These are phyloP conservation scores for Lasioglossum albipes DNA, from an alignment of 1,140 invertebrate genomes.

Conservation along the genomic window DNA sequence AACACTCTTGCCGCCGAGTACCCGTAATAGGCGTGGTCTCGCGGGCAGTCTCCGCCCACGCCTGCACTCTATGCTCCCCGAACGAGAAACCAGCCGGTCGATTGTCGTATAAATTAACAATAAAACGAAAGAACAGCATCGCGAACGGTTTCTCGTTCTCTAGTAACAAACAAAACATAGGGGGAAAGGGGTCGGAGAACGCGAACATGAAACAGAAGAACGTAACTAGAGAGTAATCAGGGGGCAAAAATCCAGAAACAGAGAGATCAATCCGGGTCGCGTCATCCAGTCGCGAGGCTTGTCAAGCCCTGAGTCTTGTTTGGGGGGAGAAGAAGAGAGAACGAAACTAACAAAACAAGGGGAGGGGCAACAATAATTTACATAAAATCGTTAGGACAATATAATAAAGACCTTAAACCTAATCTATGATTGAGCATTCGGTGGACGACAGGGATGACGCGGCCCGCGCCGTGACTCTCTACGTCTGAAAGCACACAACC, in stretches of 20 bases:
- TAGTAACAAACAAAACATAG: neutral
- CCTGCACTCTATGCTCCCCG: neutral
- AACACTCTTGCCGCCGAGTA: too few relatives aligned
- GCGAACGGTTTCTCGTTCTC: slow-evolving; percentile 10
- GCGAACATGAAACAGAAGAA: slow-evolving; percentile 28
- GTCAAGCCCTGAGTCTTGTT: slow-evolving; percentile 67
- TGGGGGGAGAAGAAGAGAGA: slow-evolving; percentile 3
- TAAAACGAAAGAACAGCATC: slow-evolving; percentile 17
- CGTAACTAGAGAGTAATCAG: slow-evolving; percentile 7
- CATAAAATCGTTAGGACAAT: slow-evolving; percentile 63
- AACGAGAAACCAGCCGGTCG: neutral
- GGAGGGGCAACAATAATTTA: slow-evolving; percentile 73
- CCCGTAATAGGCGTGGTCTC: too few relatives aligned
- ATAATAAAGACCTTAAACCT: slow-evolving; percentile 64
- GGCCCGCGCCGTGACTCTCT: slow-evolving; percentile 40
- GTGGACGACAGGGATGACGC: slow-evolving; percentile 66
- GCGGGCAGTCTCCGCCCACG: too few relatives aligned
- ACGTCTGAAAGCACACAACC: slow-evolving; percentile 52
- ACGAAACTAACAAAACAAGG: slow-evolving; percentile 4
- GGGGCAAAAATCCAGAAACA: slow-evolving; percentile 1
- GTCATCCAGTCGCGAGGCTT: slow-evolving; percentile 65
- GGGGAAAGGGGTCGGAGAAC: neutral
- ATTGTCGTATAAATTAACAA: slow-evolving; percentile 33
- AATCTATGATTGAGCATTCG: slow-evolving; percentile 75
- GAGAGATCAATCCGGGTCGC: slow-evolving; percentile 46